phyloP scores from a whole-genome alignment of 2,888 invertebrate species.

The Myopa tessellatipennis region DNA sequence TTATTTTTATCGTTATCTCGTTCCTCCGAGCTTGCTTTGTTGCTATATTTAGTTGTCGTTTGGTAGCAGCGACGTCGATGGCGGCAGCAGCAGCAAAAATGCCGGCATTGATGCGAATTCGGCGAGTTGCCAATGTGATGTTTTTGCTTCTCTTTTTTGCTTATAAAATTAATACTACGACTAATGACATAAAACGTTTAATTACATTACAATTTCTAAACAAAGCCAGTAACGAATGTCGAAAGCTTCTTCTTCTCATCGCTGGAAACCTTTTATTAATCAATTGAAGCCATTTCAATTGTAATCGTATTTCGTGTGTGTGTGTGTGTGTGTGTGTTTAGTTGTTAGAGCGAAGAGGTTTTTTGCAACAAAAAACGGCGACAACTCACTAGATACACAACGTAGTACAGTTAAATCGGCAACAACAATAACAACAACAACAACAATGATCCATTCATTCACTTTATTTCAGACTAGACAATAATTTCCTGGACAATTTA shows the following conservation, averaged over 20 bases:
- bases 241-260: no score
- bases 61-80: neutral
- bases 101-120: neutral
- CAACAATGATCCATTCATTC: neutral
- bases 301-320: neutral
- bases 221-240: no score
- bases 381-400: no score
- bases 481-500: conserved; percentile 11
- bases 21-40: no score
- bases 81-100: neutral
- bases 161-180: neutral
- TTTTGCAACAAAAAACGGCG: no score
- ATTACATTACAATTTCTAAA: no score
- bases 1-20: no score
- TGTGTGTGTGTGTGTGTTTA: no score
- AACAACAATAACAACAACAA: neutral
- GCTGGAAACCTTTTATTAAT: neutral
- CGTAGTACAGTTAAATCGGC: no score
- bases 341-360: no score
- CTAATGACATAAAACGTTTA: no score
- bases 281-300: conserved; percentile 10
- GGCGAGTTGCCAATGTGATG: neutral
- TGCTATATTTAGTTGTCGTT: neutral
- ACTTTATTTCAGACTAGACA: neutral
- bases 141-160: neutral